phyloP scores from a whole-genome alignment of 1,140 invertebrate species.

The Rhyzopertha dominica region DNA sequence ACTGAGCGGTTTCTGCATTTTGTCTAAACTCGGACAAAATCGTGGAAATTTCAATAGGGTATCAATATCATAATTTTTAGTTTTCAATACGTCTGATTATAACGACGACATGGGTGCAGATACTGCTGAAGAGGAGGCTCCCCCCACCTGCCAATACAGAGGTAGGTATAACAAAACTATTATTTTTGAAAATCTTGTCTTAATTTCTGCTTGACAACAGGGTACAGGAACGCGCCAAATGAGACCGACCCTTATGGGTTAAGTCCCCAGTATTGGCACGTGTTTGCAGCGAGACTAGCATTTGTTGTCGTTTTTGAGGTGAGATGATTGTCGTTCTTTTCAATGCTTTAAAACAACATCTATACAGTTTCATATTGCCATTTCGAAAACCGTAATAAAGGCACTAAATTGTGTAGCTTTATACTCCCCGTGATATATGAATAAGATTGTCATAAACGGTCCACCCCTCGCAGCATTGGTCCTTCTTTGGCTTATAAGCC shows the following conservation, averaged over 20 bases:
- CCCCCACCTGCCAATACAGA: constrained; percentile 71
- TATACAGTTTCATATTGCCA: too few relatives aligned
- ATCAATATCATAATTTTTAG: constrained; percentile 44
- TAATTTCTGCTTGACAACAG: constrained; percentile 10
- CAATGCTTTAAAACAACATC: too few relatives aligned
- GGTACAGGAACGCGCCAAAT: constrained; percentile 72
- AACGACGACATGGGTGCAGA: constrained; percentile 66
- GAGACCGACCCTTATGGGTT: constrained; percentile 69
- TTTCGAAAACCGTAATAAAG: too few relatives aligned
- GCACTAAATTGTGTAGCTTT: too few relatives aligned
- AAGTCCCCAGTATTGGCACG: constrained; percentile 88
- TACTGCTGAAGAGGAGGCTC: constrained; percentile 52
- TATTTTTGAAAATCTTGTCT: not conserved
- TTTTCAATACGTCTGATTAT: constrained; percentile 80
- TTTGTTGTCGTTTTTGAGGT: constrained; percentile 95
- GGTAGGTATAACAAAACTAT: constrained; percentile 43
- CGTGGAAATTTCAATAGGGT: too few relatives aligned
- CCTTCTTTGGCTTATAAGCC: too few relatives aligned
- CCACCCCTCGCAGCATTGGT: too few relatives aligned
- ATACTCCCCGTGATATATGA: too few relatives aligned
- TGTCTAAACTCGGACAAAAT: too few relatives aligned
- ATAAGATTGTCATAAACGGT: too few relatives aligned
- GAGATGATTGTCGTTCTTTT: constrained; percentile 29
- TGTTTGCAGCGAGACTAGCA: constrained; percentile 84
- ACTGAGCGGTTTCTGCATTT: too few relatives aligned